These are phyloP conservation scores for Syngnathus scovelli DNA, from an alignment of 2,113 vertebrate species.

Conservation along the genomic window DNA sequence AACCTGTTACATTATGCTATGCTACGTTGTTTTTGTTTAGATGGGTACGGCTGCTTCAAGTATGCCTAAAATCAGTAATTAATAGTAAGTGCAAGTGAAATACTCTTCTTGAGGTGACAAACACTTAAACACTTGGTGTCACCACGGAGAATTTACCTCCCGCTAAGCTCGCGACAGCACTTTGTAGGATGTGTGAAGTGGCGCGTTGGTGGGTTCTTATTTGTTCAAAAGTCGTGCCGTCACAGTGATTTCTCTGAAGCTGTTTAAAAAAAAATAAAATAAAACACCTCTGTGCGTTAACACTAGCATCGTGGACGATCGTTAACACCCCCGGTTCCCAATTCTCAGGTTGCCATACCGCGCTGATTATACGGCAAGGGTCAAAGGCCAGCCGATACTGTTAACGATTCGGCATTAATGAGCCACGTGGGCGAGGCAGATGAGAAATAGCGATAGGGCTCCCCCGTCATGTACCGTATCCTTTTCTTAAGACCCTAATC, in stretches of 20 bases:
- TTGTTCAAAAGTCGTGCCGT: conserved; percentile 1
- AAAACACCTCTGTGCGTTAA: conserved; percentile 23
- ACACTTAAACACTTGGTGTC: conserved; percentile 14
- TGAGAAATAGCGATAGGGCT: background rate
- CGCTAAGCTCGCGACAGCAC: conserved; percentile 6
- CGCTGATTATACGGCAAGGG: conserved; percentile 5
- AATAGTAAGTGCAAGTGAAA: background rate
- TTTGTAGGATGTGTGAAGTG: conserved; percentile 1
- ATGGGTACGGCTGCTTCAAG: background rate
- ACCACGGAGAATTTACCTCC: background rate
- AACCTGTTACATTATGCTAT: background rate
- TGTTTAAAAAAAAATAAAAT: conserved; percentile 24
- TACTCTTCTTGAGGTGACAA: conserved; percentile 31
- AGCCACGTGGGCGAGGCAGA: background rate
- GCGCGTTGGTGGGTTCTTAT: background rate
- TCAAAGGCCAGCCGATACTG: conserved; percentile 21
- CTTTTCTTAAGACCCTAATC: background rate
- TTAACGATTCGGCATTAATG: conserved; percentile 1
- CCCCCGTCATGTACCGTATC: background rate
- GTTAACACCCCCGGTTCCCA: conserved; percentile 1
- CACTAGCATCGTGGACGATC: conserved; percentile 14
- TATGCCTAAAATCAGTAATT: background rate
- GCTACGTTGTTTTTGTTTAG: background rate
- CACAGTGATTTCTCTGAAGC: conserved; percentile 17
- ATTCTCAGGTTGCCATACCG: conserved; percentile 3